Percentiles rank a stretch among this genome's conserved stretches.
Conservation (phyloP, 2,888 invertebrate genomes). For the Nineta flava region DNA sequence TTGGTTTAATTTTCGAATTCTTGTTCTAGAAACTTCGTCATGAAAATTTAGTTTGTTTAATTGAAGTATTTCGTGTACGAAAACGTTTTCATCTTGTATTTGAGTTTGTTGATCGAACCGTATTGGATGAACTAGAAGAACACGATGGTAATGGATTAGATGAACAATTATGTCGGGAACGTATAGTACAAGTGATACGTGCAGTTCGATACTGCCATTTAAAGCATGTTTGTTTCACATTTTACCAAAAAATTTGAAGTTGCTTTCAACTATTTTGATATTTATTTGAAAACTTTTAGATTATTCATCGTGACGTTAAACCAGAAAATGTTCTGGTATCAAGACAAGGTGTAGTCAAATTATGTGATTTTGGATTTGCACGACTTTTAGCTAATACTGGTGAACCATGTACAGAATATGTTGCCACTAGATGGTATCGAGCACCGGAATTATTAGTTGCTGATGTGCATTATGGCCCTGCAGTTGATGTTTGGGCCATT, state of each 20-base stretch:
- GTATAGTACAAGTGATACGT: conserved; percentile 67
- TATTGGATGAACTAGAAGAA: conserved; percentile 69
- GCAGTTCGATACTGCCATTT: conserved; percentile 70
- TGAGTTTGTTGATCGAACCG: conserved; percentile 74
- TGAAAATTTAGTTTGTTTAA: conserved; percentile 75
- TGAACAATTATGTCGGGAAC: conserved; percentile 52
- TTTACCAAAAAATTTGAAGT: neutral
- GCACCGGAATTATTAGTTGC: conserved; percentile 76
- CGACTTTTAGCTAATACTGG: conserved; percentile 52
- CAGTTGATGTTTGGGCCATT: conserved; percentile 78
- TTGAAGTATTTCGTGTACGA: conserved; percentile 74
- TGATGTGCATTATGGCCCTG: conserved; percentile 53
- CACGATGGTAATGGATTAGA: conserved; percentile 55
- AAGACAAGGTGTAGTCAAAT: conserved; percentile 62
- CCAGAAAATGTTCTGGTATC: conserved; percentile 80
- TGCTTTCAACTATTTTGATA: neutral
- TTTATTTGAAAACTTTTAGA: conserved; percentile 28
- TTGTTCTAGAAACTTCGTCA: conserved; percentile 61
- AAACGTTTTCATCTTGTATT: conserved; percentile 76
- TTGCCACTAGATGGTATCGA: conserved; percentile 80
- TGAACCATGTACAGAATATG: conserved; percentile 77
- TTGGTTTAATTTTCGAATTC: conserved; percentile 8
- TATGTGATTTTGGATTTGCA: conserved; percentile 87
- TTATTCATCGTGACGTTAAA: conserved; percentile 78
- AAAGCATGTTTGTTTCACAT: conserved; percentile 48